Evolutionary conservation across 2,888 invertebrate species (phyloP), one percentile per base, ranked within the genome.

Genomic region (Chymomyza caudatula): DNA sequence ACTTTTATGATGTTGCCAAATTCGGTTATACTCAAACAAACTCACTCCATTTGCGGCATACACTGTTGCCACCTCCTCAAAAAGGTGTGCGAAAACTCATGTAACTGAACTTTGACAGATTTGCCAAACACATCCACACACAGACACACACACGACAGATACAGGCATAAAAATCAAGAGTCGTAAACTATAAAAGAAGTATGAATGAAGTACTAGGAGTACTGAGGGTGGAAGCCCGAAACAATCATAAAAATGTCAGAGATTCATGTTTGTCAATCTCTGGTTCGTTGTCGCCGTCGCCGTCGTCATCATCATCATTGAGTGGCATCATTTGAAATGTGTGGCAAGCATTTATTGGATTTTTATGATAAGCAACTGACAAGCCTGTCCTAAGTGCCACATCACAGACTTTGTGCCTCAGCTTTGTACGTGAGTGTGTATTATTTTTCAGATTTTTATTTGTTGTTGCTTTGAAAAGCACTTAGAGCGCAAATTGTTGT

Each of bases 321-420:
- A 22, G 23, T 58, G 37, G 29, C 43, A 19, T 19, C 51, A 42
- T 20, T 29, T 56, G 37, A 42, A 56, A 56, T 63, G 20, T 60
- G 55, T n/a, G 25, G 56, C 11, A 73, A 15, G 60, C 68, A 77
- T 73, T 85, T 82, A 81, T 81, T 85, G 74, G 83, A 69, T 78
- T 85, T 81, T 81, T 82, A 85, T 77, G 85, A 77, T 79, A 75
- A 76, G 79, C 67, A 63, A 58, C 49, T 77, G 20, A 20, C 51
- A 51, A 71, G 71, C 62, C 67, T 60, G 8, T 20, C 51, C 51
- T 20, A 17, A 17, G 19, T 37, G 29, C 29, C 29, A 37, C 29
- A 37, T 37, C 29, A 37, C 29, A 37, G n/a, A 0, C 11, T 8
- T 11, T 37, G 29, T 0, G 0, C 17, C 2, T 15, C 13, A 19